Base-by-base conservation (phyloP, 1,140 invertebrate species). In the Mamestra configurata region DNA sequence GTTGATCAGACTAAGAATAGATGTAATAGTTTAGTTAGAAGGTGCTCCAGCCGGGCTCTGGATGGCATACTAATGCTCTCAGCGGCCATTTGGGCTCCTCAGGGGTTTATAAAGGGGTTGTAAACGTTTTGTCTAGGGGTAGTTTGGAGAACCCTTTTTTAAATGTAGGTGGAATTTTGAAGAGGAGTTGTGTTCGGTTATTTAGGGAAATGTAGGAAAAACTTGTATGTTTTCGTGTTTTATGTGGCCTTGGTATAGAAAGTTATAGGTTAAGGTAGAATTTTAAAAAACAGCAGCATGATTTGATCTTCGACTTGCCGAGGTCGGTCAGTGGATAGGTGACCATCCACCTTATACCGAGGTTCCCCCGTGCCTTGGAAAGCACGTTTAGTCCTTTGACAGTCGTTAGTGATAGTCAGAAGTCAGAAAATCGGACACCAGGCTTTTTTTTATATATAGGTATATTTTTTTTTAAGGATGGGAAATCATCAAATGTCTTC, bases 21-120 rank as follows among this genome's bases (percentile, higher is more conserved):
- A 27, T 76, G 72, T 43, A 46, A 76, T 76, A 76, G 72, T 76
- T 75, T 59, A 75, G 53, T 75, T 70, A 72, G 49, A 72, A 75
- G 72, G 72, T 75, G 72, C 53, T 40, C n/a, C 27, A 40, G 51
- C 15, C 31, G 5, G 55, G 22, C 11, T 10, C 40, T n/a, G 40
- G 13, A 7, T 40, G 8, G 72, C 51, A 76, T 76, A 76, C 55
- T 76, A 49, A 76, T 76, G 15, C 6, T 11, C 3, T 18, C 3
- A 6, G 40, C 20, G 22, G 18, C 10, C 15, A 35, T 27, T n/a
- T 13, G 22, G 27, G 40, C 15, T 37, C 31, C 5, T 59, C 4
- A 59, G 20, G 31, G 64, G 64, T 68, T 24, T 20, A 68, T 64
- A 64, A 46, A 46, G 40, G 37, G 40, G 18, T 68, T 46, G 64